A percentile compares a stretch with the other conserved stretches of the same genome.
Evolutionary conservation across 2,113 vertebrate species (phyloP).

Genomic region (Hypomesus transpacificus): DNA sequence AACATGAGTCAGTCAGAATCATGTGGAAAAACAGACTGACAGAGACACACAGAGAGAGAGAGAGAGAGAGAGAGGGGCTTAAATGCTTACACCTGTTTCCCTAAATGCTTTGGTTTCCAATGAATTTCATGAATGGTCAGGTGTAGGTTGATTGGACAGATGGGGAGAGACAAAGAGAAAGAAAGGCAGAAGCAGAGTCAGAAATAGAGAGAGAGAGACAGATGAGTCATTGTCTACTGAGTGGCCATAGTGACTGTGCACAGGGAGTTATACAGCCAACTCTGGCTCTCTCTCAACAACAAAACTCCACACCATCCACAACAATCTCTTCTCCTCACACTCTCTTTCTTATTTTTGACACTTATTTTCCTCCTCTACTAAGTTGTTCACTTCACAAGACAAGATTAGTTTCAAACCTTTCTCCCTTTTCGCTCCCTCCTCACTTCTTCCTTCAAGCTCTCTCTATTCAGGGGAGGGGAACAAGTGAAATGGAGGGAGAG

Average conservation of each 20-base stretch:
- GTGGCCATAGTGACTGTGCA: background rate
- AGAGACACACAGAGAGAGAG: constrained; percentile 4
- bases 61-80: background rate
- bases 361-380: background rate
- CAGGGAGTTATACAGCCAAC: background rate
- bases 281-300: background rate
- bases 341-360: background rate
- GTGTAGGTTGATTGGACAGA: no score
- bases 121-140: no score
- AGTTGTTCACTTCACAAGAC: background rate
- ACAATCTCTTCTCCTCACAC: background rate
- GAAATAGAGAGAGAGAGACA: background rate
- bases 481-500: background rate
- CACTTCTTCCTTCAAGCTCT: constrained; percentile 2
- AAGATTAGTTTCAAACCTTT: background rate
- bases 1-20: no score
- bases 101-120: no score
- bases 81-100: no score
- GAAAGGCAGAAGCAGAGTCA: no score
- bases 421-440: constrained; percentile 2
- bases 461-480: background rate
- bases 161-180: no score
- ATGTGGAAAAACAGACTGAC: constrained; percentile 28
- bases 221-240: background rate
- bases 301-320: background rate